phyloP scores from a whole-genome alignment of 2,113 vertebrate genomes.

The Dicentrarchus labrax region DNA sequence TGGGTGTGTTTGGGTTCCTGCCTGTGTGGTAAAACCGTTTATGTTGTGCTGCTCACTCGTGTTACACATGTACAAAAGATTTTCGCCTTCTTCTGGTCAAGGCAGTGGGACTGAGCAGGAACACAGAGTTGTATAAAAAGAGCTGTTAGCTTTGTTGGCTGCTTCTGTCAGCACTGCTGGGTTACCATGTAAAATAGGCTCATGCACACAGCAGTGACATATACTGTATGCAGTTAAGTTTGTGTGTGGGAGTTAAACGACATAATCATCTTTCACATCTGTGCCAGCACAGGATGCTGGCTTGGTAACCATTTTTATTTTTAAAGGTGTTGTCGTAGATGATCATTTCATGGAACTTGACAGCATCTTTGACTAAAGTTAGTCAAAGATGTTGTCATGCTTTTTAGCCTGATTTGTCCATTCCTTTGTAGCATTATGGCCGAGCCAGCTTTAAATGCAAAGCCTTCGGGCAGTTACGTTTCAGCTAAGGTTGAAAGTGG shows the following conservation, averaged over 20 bases:
- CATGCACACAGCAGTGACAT: neutral
- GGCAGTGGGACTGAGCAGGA: neutral
- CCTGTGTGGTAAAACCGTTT: slow-evolving; percentile 45
- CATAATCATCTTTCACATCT: neutral
- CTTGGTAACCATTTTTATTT: slow-evolving; percentile 13
- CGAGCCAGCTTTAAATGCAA: neutral
- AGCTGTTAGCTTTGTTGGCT: slow-evolving; percentile 40
- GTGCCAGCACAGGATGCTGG: slow-evolving; percentile 23
- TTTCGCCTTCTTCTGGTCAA: slow-evolving; percentile 28
- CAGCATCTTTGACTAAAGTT: neutral
- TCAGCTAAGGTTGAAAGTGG: slow-evolving; percentile 43
- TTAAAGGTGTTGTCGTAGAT: neutral
- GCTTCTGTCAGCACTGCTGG: slow-evolving; percentile 29
- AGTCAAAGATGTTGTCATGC: neutral
- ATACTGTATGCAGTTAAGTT: neutral
- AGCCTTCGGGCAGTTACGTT: slow-evolving; percentile 4
- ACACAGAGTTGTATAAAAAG: slow-evolving; percentile 41
- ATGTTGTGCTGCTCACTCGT: slow-evolving; percentile 53
- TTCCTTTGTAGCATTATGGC: neutral
- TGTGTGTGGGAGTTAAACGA: slow-evolving; percentile 19
- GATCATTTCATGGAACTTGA: neutral
- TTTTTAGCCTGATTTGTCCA: neutral
- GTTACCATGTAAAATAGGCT: slow-evolving; percentile 44
- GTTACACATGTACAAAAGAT: slow-evolving; percentile 35
- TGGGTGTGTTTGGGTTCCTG: slow-evolving; percentile 61